Percentiles rank a stretch among this genome's conserved stretches.
phyloP scores from a whole-genome alignment of 2,888 invertebrate species.

The Dilophus febrilis region DNA sequence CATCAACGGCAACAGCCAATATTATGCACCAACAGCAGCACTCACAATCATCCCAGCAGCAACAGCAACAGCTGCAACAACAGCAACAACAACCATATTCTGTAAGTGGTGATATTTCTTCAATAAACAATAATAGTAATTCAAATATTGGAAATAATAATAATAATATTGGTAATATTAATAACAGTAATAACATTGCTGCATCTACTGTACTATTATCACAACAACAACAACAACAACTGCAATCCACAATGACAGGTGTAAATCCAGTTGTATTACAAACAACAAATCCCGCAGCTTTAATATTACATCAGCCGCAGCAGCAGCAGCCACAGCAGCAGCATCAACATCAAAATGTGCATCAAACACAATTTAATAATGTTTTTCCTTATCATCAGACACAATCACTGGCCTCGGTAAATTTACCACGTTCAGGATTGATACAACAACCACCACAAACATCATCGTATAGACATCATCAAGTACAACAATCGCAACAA shows the following conservation, averaged over 20 bases:
- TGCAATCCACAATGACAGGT: no score
- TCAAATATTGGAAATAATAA: conserved; percentile 10
- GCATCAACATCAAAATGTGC: conserved; percentile 2
- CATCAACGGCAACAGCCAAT: not conserved
- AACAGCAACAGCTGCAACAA: conserved; percentile 4
- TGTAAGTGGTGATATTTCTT: conserved; percentile 13
- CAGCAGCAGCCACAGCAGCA: conserved; percentile 13
- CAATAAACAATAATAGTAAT: conserved; percentile 12
- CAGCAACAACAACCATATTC: conserved; percentile 19
- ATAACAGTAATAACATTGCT: conserved; percentile 7
- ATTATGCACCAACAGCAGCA: conserved; percentile 2
- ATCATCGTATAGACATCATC: no score
- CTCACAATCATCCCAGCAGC: no score
- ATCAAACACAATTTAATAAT: no score
- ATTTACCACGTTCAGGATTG: no score
- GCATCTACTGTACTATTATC: no score
- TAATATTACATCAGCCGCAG: conserved; percentile 14
- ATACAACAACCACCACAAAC: no score
- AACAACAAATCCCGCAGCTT: no score
- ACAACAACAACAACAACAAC: conserved; percentile 8
- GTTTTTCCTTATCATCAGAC: no score
- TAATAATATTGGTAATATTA: not conserved
- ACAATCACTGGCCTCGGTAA: no score
- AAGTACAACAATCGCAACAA: no score
- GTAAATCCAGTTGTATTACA: no score